Percentiles rank a stretch among this genome's conserved stretches.
phyloP scores from a whole-genome alignment of 1,140 invertebrate species.

The Formica selysi region DNA sequence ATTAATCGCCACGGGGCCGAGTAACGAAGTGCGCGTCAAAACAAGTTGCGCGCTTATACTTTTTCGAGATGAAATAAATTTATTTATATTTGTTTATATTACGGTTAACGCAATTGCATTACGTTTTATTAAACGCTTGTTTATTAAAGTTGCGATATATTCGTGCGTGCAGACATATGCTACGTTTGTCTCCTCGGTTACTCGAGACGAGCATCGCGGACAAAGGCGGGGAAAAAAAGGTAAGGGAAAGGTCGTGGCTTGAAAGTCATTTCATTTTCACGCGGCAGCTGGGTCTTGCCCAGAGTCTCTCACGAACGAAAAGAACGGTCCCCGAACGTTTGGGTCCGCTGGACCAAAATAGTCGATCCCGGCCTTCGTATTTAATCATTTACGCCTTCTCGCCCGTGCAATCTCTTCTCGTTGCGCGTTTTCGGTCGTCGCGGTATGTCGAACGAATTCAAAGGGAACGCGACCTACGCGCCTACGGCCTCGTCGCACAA shows the following conservation, averaged over 20 bases:
- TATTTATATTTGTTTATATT: conserved; percentile 11
- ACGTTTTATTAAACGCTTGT: neutral
- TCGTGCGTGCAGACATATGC: neutral
- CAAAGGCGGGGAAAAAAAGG: conserved; percentile 21
- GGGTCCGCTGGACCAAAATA: neutral
- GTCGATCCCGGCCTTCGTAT: conserved; percentile 6
- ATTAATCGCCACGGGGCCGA: conserved; percentile 20
- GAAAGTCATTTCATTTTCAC: conserved; percentile 29
- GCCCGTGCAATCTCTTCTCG: conserved; percentile 49
- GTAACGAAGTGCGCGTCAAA: conserved; percentile 18
- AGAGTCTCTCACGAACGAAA: neutral
- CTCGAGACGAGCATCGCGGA: neutral
- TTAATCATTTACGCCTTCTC: conserved; percentile 56
- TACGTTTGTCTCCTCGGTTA: neutral
- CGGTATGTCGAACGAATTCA: conserved; percentile 37
- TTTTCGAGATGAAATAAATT: conserved; percentile 17
- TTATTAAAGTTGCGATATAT: neutral
- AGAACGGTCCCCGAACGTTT: neutral
- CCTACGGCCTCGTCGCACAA: neutral
- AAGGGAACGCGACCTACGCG: neutral
- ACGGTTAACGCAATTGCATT: neutral
- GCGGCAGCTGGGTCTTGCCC: conserved; percentile 16
- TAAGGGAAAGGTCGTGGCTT: neutral
- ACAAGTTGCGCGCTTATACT: conserved; percentile 17
- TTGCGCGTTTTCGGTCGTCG: conserved; percentile 55